These are phyloP conservation scores for Gastrophryne carolinensis DNA, from an alignment of 2,797 vertebrate species.

Conservation along the genomic window DNA sequence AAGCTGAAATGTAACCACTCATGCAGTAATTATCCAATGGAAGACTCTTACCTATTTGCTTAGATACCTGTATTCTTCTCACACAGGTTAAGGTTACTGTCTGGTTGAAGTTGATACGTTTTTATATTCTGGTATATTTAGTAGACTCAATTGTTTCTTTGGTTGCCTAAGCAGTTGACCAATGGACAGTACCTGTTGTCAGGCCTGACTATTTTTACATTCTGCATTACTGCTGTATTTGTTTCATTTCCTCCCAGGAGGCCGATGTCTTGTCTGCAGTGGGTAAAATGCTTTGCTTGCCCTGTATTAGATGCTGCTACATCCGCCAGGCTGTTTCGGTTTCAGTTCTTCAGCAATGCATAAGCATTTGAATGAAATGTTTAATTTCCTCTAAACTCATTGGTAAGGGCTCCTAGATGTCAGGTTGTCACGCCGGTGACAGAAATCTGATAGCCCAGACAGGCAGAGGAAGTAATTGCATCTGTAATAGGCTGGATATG, in stretches of 20 bases:
- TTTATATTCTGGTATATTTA: no score
- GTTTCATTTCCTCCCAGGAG: neutral
- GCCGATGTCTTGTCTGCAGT: conserved; percentile 4
- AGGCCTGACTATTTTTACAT: no score
- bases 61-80: no score
- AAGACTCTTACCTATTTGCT: no score
- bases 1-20: no score
- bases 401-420: conserved; percentile 19
- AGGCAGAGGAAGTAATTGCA: conserved; percentile 41
- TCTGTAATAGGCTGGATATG: conserved; percentile 38
- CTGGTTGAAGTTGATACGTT: no score
- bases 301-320: neutral
- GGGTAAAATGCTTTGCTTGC: neutral
- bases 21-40: no score
- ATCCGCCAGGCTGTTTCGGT: conserved; percentile 11
- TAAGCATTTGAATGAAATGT: conserved; percentile 36
- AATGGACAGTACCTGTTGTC: no score
- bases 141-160: no score
- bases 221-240: neutral
- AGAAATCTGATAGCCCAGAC: conserved; percentile 44
- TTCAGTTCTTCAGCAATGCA: conserved; percentile 22
- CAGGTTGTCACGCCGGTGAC: conserved; percentile 42
- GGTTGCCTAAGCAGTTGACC: no score
- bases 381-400: conserved; percentile 44
- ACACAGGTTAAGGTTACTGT: no score